Evolutionary conservation across 2,888 invertebrate species (phyloP), one percentile per base, ranked within the genome.

Genomic region (Mesochorus sp.): DNA sequence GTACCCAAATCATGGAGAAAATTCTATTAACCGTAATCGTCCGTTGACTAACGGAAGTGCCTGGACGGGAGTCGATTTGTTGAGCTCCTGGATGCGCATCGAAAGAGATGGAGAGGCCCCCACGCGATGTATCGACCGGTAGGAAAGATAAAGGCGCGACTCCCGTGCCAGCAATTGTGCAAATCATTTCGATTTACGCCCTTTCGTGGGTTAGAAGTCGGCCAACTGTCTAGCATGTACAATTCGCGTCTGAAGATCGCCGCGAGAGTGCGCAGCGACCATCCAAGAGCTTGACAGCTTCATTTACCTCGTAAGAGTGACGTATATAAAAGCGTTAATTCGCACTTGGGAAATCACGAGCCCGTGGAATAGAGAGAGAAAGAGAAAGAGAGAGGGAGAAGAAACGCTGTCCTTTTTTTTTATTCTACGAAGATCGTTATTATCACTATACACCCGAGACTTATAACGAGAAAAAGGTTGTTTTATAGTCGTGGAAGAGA

Each of bases 321-420:
- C 80, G 67, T 73, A 68, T n/a, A 47, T 49, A 76, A 79, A 82
- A 77, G 74, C 64, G 71, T 81, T 79, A 76, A 82, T 82, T 82
- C 74, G 73, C 81, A 80, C 80, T 72, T 77, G 49, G 66, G 73
- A 68, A 80, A 62, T 73, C 78, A 70, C 64, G 73, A 10, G 49
- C 61, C 72, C 80, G 78, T 78, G 66, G 39, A 77, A 76, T 72
- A 24, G 64, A 14, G 12, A 17, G 42, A 19, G 14, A 53, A 55
- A 59, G 26, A n/a, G n/a, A 24, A 49, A 14, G 12, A 17, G 42
- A 19, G 14, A 53, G 49, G 53, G 26, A 19, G 42, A 37, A 49
- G 19, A 49, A 12, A 6, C 12, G 12, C 42, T 51, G 3, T 17
- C 34, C 19, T 34, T 31, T 42, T 17, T 26, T 21, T 28, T 26